Evolutionary conservation across 1,140 invertebrate genomes (phyloP).

Genomic region (Melanaphis sacchari): DNA sequence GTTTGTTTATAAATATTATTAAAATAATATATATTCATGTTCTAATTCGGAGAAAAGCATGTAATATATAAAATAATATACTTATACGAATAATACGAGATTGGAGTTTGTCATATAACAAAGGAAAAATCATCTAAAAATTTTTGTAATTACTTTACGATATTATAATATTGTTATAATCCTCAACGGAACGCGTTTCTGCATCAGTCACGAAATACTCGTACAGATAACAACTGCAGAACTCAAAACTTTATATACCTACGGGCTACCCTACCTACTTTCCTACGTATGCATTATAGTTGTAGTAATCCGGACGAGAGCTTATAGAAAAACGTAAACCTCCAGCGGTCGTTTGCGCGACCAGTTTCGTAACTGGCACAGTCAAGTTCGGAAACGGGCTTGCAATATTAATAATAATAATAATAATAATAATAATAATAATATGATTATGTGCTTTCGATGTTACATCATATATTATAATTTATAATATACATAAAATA

Average conservation of each 20-base stretch:
- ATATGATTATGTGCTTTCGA: background rate
- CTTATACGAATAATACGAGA: background rate
- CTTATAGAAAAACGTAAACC: constrained; percentile 4
- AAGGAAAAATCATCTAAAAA: background rate
- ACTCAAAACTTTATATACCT: background rate
- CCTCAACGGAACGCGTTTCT: background rate
- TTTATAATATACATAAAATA: background rate
- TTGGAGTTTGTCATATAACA: background rate
- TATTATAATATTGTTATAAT: background rate
- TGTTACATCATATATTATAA: too few species aligned
- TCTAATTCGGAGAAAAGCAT: too few species aligned
- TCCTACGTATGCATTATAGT: background rate
- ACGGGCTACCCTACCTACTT: too few species aligned
- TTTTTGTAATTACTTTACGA: background rate
- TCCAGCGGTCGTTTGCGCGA: background rate
- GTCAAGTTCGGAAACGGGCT: background rate
- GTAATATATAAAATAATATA: too few species aligned
- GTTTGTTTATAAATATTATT: background rate
- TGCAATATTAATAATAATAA: background rate
- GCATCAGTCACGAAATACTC: background rate
- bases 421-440: background rate
- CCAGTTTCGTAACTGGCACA: background rate
- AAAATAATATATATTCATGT: background rate
- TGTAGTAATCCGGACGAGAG: background rate
- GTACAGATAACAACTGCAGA: background rate